These are phyloP conservation scores for Tetropium fuscum DNA, from an alignment of 2,888 invertebrate genomes.

Conservation along the genomic window DNA sequence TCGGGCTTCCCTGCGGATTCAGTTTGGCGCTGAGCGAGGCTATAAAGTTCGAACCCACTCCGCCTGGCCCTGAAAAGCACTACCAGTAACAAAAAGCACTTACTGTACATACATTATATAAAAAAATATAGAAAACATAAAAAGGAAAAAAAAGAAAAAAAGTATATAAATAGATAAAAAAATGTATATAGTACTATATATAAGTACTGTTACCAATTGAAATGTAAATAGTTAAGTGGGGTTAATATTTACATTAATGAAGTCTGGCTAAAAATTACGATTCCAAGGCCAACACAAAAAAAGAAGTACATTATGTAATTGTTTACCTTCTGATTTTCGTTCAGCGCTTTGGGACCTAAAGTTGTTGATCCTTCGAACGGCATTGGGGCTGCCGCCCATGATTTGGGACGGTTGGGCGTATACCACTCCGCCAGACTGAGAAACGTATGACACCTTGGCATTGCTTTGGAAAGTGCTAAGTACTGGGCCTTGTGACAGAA, in stretches of 20 bases:
- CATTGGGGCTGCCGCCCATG: conserved; percentile 66
- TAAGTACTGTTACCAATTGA: not conserved
- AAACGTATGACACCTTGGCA: conserved; percentile 61
- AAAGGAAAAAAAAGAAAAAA: too few relatives aligned
- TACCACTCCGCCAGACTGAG: conserved; percentile 63
- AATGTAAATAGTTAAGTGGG: too few relatives aligned
- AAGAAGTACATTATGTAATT: too few relatives aligned
- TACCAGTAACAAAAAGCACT: not conserved
- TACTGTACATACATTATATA: too few relatives aligned
- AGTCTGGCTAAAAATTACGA: too few relatives aligned
- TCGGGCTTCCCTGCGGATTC: conserved; percentile 72
- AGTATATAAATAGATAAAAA: too few relatives aligned
- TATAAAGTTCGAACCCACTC: conserved; percentile 75
- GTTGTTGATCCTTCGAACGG: conserved; percentile 67
- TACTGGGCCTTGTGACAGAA: conserved; percentile 49
- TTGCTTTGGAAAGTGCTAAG: conserved; percentile 63
- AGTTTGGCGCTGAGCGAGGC: conserved; percentile 80
- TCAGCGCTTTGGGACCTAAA: conserved; percentile 74
- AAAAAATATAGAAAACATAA: too few relatives aligned
- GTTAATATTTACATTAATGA: too few relatives aligned
- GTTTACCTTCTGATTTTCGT: conserved; percentile 67
- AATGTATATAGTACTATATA: not conserved
- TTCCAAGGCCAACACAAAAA: too few relatives aligned
- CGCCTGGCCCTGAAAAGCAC: conserved; percentile 47
- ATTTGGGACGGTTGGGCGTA: conserved; percentile 71